Conservation (phyloP, 2,113 vertebrate genomes). For the Thalassarche chlororhynchos region DNA sequence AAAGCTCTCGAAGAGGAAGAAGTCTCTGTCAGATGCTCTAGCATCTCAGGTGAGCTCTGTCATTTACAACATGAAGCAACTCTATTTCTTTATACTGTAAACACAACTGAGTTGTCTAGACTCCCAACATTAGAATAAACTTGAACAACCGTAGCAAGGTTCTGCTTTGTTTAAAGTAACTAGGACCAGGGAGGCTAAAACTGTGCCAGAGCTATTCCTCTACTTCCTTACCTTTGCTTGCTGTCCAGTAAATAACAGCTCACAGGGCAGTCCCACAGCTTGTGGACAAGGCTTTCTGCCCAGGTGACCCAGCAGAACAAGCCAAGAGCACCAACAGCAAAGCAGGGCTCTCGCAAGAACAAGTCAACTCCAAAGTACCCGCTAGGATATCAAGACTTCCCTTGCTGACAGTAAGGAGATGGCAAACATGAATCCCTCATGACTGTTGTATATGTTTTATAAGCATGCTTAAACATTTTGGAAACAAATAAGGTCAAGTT, state of each 20-base stretch:
- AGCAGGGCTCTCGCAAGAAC: neutral
- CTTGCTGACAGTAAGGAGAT: neutral
- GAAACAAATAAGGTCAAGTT: constrained; percentile 50
- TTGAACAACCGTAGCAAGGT: neutral
- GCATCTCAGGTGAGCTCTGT: neutral
- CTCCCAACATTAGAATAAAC: neutral
- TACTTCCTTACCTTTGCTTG: neutral
- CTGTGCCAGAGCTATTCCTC: neutral
- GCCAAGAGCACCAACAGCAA: neutral
- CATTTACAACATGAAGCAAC: neutral
- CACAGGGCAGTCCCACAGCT: neutral
- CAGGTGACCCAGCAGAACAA: neutral
- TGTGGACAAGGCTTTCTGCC: neutral
- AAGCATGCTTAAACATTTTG: neutral
- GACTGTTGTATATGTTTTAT: neutral
- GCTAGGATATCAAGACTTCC: neutral
- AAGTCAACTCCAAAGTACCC: neutral
- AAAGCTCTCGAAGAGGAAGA: neutral
- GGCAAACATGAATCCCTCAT: neutral
- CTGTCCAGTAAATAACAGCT: neutral
- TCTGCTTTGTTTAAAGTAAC: neutral
- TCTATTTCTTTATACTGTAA: neutral
- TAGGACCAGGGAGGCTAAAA: neutral
- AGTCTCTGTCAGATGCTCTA: neutral
- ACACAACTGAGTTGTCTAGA: neutral